Base-by-base conservation (phyloP, 2,888 invertebrate species). In the Agonopterix subpropinquella region DNA sequence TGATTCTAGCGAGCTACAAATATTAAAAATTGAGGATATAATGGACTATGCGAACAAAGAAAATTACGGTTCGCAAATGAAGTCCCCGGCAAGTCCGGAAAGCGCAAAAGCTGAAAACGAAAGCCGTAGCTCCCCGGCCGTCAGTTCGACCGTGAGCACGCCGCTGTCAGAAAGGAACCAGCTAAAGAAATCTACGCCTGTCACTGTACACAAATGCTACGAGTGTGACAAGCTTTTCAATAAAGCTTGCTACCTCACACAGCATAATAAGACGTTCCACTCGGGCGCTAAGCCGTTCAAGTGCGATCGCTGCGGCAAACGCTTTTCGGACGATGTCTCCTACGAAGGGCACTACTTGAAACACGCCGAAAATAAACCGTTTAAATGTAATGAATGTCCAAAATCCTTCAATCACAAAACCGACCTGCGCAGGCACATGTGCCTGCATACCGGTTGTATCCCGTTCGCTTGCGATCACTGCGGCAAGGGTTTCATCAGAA, bases 401-500 rank as follows among this genome's bases (percentile, higher is more conserved):
- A 96, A 96, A 77, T 94, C 95, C 65, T 97, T 96, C 80, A 96
- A 96, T 73, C 96, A 96, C 83, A 96, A 96, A 80, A 96, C 96
- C 48, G 96, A 97, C 75, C 87, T 96, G 64, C 90, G 95, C 54
- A 91, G 96, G 56, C 96, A 97, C 83, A 92, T 94, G 90, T 96
- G 95, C 77, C 90, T 95, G 61, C 96, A 96, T 76, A 94, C 94
- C n/a, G 95, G 95, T 45, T 91, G 92, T 65, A 96, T 95, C 76
- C 96, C 96, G 42, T 96, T 93, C 76, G 89, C 91, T 56, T 97
- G 96, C 80, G 91, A 92, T 61, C 91, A 91, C 55, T 97, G 96
- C 78, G 92, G 92, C 53, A 96, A 96, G 79, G 95, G 96, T 47
- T 97, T 97, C 80, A 96, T 95, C 64, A 91, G 96, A 59, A 95